Evolutionary conservation across 2,113 vertebrate genomes (phyloP).

Genomic region (Sphyrna mokarran): DNA sequence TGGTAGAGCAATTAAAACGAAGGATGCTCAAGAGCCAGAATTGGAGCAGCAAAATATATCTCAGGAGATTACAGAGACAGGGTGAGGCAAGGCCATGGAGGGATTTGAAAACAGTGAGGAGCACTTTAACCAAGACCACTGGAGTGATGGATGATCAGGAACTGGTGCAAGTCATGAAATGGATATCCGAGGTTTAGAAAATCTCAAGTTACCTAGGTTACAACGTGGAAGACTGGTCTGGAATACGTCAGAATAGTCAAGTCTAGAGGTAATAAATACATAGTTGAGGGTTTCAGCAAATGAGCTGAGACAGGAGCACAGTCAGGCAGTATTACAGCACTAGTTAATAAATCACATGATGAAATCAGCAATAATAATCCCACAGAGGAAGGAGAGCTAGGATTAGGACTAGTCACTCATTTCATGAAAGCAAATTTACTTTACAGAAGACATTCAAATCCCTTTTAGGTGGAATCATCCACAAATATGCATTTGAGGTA

Average conservation of each 20-base stretch:
- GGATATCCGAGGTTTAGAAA: not conserved
- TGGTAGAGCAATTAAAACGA: not conserved
- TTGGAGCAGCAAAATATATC: not conserved
- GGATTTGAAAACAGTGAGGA: not conserved
- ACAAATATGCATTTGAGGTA: not conserved
- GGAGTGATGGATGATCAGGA: too few species aligned
- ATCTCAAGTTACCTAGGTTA: not conserved
- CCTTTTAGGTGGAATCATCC: not conserved
- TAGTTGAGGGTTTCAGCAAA: not conserved
- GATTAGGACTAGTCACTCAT: not conserved
- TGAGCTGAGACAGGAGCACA: not conserved
- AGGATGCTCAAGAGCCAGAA: not conserved
- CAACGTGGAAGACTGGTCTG: not conserved
- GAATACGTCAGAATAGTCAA: not conserved
- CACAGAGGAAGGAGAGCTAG: not conserved
- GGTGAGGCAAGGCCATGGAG: not conserved
- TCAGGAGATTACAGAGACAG: not conserved
- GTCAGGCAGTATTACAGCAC: not conserved
- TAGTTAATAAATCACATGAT: not conserved
- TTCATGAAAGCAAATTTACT: not conserved
- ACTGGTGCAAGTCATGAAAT: not conserved
- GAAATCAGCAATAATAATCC: slow-evolving; percentile 8
- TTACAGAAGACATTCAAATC: not conserved
- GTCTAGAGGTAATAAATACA: not conserved
- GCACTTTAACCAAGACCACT: not conserved